Evolutionary conservation across 2,113 vertebrate species (phyloP).

Genomic region (Camelus bactrianus): DNA sequence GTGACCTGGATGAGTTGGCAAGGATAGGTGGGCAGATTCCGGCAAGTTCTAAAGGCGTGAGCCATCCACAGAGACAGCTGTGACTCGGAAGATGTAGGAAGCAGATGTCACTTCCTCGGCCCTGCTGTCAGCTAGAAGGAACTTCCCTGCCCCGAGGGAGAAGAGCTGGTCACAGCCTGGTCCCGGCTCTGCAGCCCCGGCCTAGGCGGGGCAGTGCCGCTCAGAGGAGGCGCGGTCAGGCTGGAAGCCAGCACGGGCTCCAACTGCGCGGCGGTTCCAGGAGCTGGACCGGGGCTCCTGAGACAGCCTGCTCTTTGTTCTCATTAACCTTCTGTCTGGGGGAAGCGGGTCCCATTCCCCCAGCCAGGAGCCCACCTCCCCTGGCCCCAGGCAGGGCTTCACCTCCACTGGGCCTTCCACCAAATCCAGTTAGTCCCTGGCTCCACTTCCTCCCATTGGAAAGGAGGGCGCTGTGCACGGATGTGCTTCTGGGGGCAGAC

Average conservation of each 20-base stretch:
- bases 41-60: neutral
- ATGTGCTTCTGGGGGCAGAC: neutral
- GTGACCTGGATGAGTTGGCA: neutral
- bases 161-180: neutral
- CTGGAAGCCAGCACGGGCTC: neutral
- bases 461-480: neutral
- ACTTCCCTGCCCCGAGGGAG: neutral
- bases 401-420: neutral
- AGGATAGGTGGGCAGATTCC: neutral
- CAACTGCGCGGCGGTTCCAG: neutral
- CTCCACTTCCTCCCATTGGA: neutral
- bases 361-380: neutral
- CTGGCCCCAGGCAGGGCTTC: neutral
- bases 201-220: neutral
- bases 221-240: neutral
- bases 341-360: neutral
- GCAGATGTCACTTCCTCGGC: neutral
- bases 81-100: neutral
- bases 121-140: neutral
- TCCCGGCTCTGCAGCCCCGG: neutral
- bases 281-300: neutral
- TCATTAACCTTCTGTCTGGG: constrained; percentile 44
- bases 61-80: neutral
- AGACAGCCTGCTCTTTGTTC: neutral
- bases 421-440: neutral